Evolutionary conservation across 2,113 vertebrate species (phyloP).

Genomic region (Spea bombifrons): DNA sequence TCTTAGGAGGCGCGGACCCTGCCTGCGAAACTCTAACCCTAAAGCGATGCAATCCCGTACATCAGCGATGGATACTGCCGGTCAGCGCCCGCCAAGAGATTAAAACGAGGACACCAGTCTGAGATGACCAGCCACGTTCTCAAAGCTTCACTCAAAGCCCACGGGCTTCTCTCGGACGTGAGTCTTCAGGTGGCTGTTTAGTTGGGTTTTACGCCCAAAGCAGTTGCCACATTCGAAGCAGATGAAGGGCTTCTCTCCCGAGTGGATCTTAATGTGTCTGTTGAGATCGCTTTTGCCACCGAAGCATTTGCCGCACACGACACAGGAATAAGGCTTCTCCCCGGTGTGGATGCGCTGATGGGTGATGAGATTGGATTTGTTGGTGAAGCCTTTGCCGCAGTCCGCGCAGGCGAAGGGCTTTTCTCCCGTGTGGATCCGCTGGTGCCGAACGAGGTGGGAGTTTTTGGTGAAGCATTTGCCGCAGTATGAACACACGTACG

Average conservation of each 20-base stretch:
- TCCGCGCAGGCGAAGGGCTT: slow-evolving; percentile 12
- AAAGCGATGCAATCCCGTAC: too few species aligned
- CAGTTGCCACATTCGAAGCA: slow-evolving; percentile 51
- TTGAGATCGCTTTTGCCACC: slow-evolving; percentile 46
- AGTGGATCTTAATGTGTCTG: slow-evolving; percentile 49
- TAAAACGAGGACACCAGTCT: too few species aligned
- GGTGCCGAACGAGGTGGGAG: slow-evolving; percentile 11
- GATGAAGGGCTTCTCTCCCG: slow-evolving; percentile 45
- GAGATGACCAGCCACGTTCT: too few species aligned
- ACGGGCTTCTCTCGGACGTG: not conserved
- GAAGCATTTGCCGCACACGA: slow-evolving; percentile 8
- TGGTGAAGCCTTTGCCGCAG: slow-evolving; percentile 31
- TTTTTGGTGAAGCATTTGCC: slow-evolving; percentile 14
- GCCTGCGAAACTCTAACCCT: too few species aligned
- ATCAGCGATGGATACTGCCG: too few species aligned
- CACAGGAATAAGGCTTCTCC: slow-evolving; percentile 19
- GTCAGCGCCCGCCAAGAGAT: too few species aligned
- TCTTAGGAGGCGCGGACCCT: too few species aligned
- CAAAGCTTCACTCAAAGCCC: too few species aligned
- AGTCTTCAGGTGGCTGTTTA: not conserved
- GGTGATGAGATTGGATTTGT: slow-evolving; percentile 25
- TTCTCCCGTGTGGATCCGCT: slow-evolving; percentile 34
- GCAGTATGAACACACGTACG: slow-evolving; percentile 18
- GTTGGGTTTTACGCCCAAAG: slow-evolving; percentile 24
- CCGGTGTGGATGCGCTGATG: slow-evolving; percentile 35